phyloP scores from a whole-genome alignment of 2,888 invertebrate species.

The Zeuzera pyrina region DNA sequence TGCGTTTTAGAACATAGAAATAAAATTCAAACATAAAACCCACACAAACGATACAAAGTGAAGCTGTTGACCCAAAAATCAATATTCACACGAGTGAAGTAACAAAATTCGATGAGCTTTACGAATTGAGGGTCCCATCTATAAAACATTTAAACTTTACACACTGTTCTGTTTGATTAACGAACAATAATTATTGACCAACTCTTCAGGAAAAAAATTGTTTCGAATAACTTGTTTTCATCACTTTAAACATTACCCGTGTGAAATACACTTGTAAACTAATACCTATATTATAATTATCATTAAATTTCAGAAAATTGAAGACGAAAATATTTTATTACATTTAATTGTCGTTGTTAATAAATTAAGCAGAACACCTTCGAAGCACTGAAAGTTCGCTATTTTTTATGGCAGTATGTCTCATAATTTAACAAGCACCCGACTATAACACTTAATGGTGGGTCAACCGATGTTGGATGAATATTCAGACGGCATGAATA shows the following conservation, averaged over 20 bases:
- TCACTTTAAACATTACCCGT: no score
- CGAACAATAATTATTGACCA: constrained; percentile 9
- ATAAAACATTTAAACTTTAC: constrained; percentile 48
- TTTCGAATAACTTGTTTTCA: no score
- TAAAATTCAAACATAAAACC: constrained; percentile 24
- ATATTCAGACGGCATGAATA: constrained; percentile 63
- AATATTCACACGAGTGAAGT: constrained; percentile 57
- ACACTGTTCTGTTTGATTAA: constrained; percentile 24
- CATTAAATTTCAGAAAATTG: background rate
- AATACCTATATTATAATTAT: background rate
- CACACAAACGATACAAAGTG: constrained; percentile 39
- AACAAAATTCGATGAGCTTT: constrained; percentile 58
- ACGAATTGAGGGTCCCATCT: constrained; percentile 58
- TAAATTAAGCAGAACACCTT: no score
- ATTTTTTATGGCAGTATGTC: constrained; percentile 22
- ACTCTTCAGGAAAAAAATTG: background rate
- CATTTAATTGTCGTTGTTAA: constrained; percentile 4
- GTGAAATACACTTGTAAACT: no score
- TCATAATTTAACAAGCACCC: constrained; percentile 32
- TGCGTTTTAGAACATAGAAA: constrained; percentile 27
- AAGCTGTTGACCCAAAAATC: constrained; percentile 66
- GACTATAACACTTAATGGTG: constrained; percentile 61
- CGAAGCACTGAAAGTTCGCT: constrained; percentile 9
- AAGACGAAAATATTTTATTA: background rate
- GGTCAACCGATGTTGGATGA: constrained; percentile 55